phyloP scores from a whole-genome alignment of 2,797 vertebrate species.

The Nasua narica region DNA sequence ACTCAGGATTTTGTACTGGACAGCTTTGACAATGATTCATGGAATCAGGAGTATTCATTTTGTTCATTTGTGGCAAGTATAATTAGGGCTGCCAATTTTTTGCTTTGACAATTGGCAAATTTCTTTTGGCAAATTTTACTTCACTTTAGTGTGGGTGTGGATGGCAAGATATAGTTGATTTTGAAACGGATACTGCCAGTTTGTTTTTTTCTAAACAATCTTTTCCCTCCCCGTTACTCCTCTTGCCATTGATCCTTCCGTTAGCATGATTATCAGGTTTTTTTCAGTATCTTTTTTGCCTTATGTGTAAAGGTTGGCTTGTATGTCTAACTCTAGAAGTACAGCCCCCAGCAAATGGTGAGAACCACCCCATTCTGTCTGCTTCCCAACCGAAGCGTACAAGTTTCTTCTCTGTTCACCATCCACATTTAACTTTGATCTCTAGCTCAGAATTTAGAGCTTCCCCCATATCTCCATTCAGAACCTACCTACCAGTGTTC shows the following conservation, averaged over 20 bases:
- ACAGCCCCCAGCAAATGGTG: neutral
- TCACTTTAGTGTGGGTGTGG: constrained; percentile 29
- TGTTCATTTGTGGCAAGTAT: constrained; percentile 43
- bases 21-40: constrained; percentile 35
- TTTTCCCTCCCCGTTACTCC: neutral
- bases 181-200: neutral
- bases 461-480: neutral
- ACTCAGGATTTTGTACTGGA: neutral
- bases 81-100: constrained; percentile 52
- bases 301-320: neutral
- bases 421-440: neutral
- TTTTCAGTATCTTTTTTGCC: neutral
- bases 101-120: constrained; percentile 49
- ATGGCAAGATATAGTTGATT: constrained; percentile 38
- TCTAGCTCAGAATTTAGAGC: neutral
- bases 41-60: neutral
- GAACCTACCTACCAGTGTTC: neutral
- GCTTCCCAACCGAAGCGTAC: rapidly evolving
- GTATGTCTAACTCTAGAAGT: neutral
- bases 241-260: neutral
- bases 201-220: neutral
- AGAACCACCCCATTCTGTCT: neutral
- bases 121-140: constrained; percentile 52
- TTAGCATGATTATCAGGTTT: neutral
- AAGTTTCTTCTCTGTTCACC: neutral